Evolutionary conservation across 2,797 vertebrate genomes (phyloP).

Genomic region (Knipowitschia caucasica): DNA sequence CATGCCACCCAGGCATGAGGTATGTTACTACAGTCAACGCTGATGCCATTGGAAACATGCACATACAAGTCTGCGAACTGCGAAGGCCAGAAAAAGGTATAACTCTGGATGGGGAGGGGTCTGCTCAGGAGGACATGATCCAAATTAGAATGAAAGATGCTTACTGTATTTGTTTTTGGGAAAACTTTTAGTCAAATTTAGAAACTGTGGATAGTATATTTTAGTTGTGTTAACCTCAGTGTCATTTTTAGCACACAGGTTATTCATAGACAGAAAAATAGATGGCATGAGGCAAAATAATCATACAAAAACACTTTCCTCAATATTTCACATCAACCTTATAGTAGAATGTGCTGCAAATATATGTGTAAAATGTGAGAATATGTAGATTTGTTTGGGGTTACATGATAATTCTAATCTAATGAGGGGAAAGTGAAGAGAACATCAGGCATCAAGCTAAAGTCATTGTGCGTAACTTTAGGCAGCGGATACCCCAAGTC

Average conservation of each 20-base stretch:
- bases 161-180: conserved; percentile 56
- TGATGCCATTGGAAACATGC: conserved; percentile 36
- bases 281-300: conserved; percentile 47
- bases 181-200: conserved; percentile 39
- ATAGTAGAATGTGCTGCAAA: background rate
- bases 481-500: too few species aligned
- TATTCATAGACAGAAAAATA: conserved; percentile 67
- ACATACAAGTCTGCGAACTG: conserved; percentile 16
- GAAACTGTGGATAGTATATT: conserved; percentile 69
- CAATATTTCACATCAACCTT: conserved; percentile 23
- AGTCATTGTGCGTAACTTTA: too few species aligned
- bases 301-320: conserved; percentile 30
- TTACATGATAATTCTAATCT: too few species aligned
- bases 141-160: conserved; percentile 28
- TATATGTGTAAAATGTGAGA: conserved; percentile 28
- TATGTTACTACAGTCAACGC: conserved; percentile 40
- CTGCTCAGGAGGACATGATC: conserved; percentile 29
- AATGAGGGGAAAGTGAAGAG: too few species aligned
- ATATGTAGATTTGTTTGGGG: too few species aligned
- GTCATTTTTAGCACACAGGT: conserved; percentile 44
- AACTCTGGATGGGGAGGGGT: conserved; percentile 1
- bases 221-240: conserved; percentile 66
- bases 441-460: too few species aligned
- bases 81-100: conserved; percentile 10
- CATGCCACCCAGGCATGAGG: conserved; percentile 42